phyloP scores from a whole-genome alignment of 23 tunicate genomes.

The Botrylloides violaceus region DNA sequence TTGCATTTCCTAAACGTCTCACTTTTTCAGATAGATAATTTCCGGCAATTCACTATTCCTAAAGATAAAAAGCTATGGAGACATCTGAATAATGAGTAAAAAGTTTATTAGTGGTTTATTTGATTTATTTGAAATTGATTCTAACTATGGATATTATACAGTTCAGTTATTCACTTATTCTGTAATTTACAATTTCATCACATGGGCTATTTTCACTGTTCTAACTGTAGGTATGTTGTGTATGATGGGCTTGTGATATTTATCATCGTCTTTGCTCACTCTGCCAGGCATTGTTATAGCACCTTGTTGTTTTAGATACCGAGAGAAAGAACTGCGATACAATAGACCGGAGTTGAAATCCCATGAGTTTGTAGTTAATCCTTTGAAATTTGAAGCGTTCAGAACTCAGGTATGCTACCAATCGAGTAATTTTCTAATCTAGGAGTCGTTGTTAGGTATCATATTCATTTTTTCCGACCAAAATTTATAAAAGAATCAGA shows the following conservation, averaged over 20 bases:
- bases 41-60: slow-evolving; percentile 36
- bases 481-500: no score
- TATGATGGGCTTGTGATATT: no score
- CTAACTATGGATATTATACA: no score
- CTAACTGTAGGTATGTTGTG: no score
- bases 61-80: slow-evolving; percentile 50
- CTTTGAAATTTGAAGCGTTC: slow-evolving; percentile 44
- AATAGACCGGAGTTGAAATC: slow-evolving; percentile 35
- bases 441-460: no score
- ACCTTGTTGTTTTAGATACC: slow-evolving; percentile 24
- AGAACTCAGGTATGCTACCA: slow-evolving; percentile 28
- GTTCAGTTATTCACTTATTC: no score
- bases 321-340: slow-evolving; percentile 40
- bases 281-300: background rate
- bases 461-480: no score
- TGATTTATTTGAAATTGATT: no score
- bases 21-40: slow-evolving; percentile 49
- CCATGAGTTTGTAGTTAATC: slow-evolving; percentile 31
- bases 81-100: slow-evolving; percentile 31
- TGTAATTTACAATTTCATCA: no score
- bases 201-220: no score
- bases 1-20: background rate
- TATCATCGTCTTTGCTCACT: no score
- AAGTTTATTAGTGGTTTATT: background rate
- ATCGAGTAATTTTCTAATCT: no score